Base-by-base conservation (phyloP, 2,113 vertebrate species). In the Alligator sinensis region DNA sequence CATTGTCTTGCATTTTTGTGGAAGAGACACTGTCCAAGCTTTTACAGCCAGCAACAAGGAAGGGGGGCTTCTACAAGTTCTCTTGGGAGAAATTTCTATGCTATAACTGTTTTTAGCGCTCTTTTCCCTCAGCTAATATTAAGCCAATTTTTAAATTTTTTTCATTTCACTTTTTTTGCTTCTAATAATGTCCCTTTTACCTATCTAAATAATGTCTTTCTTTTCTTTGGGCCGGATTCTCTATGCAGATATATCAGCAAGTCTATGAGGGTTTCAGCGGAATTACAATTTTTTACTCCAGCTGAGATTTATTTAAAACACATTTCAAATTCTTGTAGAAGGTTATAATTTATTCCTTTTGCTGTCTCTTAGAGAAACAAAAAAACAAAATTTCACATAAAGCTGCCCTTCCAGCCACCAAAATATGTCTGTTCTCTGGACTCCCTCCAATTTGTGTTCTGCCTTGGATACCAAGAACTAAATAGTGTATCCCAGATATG, bases 391-490 rank as follows among this genome's bases (percentile, higher is more conserved):
- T 0, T 3, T 86, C 12, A 54, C 75, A 5, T n/a, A 75, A 70
- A 14, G 77, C 30, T 95, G 88, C 82, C 59, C 47, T 61, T 88
- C 54, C 87, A 85, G 24, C 22, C 34, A 19, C 77, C 82, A 3
- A 78, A 91, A 79, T 88, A 19, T 5, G 2, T 80, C 4, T 24
- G 0, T 64, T 92, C 27, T 83, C 80, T 74, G 30, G 93, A 85
- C 14, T 16, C 17, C 89, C 92, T 22, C 30, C 54, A 77, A 22
- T 79, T 88, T 94, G 55, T 60, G 94, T 90, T 88, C 76, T 91
- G 84, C 57, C 11, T 78, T 58, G 38, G 11, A 64, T 86, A 47
- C n/a, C n/a, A 78, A 86, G 55, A 28, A 79, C 9, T 76, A 25
- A 47, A 47, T 79, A 60, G 84, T 94, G 80, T 84, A 64, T 88